phyloP scores from a whole-genome alignment of 1,140 invertebrate species.

The Euwallacea fornicatus region DNA sequence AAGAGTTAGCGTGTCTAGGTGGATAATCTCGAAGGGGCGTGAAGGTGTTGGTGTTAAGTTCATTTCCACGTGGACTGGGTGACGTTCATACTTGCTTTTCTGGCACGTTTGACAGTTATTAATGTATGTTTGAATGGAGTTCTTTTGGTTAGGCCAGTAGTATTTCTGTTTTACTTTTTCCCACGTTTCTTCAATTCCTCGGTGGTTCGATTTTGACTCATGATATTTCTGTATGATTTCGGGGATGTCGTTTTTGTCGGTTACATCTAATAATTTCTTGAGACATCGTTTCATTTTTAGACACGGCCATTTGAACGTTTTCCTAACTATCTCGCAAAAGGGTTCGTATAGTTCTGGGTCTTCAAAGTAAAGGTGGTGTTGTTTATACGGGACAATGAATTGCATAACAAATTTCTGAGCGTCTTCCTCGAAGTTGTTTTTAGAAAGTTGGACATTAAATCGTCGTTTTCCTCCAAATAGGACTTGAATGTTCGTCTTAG shows the following conservation, averaged over 20 bases:
- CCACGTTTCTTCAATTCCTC: conserved; percentile 25
- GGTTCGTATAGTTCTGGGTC: conserved; percentile 24
- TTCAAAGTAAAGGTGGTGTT: conserved; percentile 32
- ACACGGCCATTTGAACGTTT: conserved; percentile 26
- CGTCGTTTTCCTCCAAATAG: not conserved
- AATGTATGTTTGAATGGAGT: conserved; percentile 24
- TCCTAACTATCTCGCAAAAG: conserved; percentile 8
- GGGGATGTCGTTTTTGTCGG: conserved; percentile 16
- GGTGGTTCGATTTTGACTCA: not conserved
- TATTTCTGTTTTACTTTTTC: not conserved
- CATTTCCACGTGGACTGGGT: not conserved
- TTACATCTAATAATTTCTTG: conserved; percentile 19
- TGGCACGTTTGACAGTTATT: conserved; percentile 21
- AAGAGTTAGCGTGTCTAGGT: conserved; percentile 24
- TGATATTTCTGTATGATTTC: conserved; percentile 33
- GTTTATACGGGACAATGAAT: conserved; percentile 16
- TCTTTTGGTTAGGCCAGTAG: not conserved
- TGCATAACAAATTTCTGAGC: not conserved
- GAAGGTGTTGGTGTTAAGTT: conserved; percentile 21
- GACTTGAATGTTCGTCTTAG: not conserved
- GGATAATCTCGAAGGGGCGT: conserved; percentile 32
- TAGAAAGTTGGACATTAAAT: not conserved
- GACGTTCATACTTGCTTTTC: conserved; percentile 30
- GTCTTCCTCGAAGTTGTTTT: not conserved
- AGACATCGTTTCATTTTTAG: conserved; percentile 16